These are phyloP conservation scores for Sclerodermus sp. DNA, from an alignment of 2,888 invertebrate species.

Conservation along the genomic window DNA sequence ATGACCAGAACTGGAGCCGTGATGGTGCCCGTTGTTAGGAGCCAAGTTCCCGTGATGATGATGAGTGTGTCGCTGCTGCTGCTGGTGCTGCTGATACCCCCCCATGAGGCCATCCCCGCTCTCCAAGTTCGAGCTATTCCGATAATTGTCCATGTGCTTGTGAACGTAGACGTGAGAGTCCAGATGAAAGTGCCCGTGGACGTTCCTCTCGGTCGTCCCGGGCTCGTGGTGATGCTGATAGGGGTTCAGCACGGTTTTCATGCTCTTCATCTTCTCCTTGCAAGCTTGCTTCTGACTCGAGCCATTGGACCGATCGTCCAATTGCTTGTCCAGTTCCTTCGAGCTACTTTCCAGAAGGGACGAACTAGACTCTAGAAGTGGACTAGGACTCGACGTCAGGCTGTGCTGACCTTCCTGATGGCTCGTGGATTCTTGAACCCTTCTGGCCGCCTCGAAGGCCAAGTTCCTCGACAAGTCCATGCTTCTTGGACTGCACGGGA, in stretches of 20 bases:
- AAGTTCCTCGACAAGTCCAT: slow-evolving; percentile 35
- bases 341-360: slow-evolving; percentile 22
- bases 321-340: slow-evolving; percentile 30
- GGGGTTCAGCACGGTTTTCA: slow-evolving; percentile 32
- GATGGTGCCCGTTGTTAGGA: slow-evolving; percentile 26
- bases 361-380: slow-evolving; percentile 24
- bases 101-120: slow-evolving; percentile 26
- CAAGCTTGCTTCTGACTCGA: slow-evolving; percentile 20
- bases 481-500: slow-evolving; percentile 36
- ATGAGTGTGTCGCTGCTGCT: slow-evolving; percentile 35
- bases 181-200: slow-evolving; percentile 33
- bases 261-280: slow-evolving; percentile 36
- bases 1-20: slow-evolving; percentile 13
- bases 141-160: slow-evolving; percentile 33
- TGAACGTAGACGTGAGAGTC: slow-evolving; percentile 32
- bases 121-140: slow-evolving; percentile 24
- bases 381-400: slow-evolving; percentile 34
- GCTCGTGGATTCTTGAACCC: slow-evolving; percentile 32
- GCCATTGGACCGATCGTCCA: slow-evolving; percentile 29
- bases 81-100: slow-evolving; percentile 33
- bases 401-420: slow-evolving; percentile 31
- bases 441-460: slow-evolving; percentile 33
- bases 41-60: slow-evolving; percentile 35
- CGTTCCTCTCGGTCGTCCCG: slow-evolving; percentile 21
- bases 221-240: slow-evolving; percentile 39